These are phyloP conservation scores for Drosophila melanogaster DNA, from an alignment of 1,140 invertebrate genomes.

Conservation along the genomic window DNA sequence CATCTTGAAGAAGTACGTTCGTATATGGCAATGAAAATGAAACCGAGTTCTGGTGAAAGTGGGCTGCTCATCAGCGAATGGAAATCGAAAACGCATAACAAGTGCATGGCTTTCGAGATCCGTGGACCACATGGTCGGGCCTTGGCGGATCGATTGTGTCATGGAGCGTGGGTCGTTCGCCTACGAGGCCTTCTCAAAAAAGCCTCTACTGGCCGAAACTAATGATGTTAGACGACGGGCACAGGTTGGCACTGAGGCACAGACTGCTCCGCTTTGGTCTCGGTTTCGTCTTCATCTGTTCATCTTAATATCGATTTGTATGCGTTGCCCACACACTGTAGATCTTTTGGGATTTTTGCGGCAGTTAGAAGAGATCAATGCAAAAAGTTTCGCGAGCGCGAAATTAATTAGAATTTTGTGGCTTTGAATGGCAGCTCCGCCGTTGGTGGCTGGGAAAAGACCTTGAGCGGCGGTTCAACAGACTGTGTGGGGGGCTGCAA, in stretches of 20 bases:
- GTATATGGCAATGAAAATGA: slow-evolving; percentile 75
- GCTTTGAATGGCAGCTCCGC: slow-evolving; percentile 43
- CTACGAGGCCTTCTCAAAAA: slow-evolving; percentile 20
- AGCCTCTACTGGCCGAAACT: slow-evolving; percentile 42
- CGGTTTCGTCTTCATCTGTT: slow-evolving; percentile 27
- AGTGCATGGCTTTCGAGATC: slow-evolving; percentile 56
- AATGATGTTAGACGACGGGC: slow-evolving; percentile 52
- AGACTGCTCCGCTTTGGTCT: slow-evolving; percentile 27
- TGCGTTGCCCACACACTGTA: slow-evolving; percentile 30
- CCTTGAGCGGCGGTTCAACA: slow-evolving; percentile 74
- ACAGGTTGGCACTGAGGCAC: slow-evolving; percentile 51
- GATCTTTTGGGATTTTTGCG: slow-evolving; percentile 24
- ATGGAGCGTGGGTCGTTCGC: slow-evolving; percentile 44
- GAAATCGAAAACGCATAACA: slow-evolving; percentile 73
- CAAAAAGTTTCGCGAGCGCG: slow-evolving; percentile 35
- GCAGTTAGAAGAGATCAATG: slow-evolving; percentile 41
- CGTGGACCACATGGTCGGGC: slow-evolving; percentile 33
- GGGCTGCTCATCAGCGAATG: slow-evolving; percentile 50
- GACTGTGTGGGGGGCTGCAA: slow-evolving; percentile 61
- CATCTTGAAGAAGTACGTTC: slow-evolving; percentile 34
- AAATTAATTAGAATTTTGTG: slow-evolving; percentile 75
- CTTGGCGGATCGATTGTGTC: slow-evolving; percentile 63
- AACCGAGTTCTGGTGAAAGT: slow-evolving; percentile 80
- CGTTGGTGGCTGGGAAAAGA: slow-evolving; percentile 63
- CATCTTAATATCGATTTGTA: not conserved